These are phyloP conservation scores for Megaceryle torquata DNA, from an alignment of 2,113 vertebrate species.

Conservation along the genomic window DNA sequence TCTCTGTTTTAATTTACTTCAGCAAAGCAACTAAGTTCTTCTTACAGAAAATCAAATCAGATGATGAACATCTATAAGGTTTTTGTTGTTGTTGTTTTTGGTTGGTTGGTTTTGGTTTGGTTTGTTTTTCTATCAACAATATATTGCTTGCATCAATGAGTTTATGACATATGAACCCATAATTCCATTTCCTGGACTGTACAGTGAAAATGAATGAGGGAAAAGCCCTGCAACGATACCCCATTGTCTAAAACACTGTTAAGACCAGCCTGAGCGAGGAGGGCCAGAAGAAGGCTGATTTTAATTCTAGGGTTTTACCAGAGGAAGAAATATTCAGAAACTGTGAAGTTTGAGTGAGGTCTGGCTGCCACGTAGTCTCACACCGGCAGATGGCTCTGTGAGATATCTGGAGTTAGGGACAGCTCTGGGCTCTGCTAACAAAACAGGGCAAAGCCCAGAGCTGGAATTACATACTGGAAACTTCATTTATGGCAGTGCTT, in stretches of 20 bases:
- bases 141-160: background rate
- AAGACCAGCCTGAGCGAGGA: background rate
- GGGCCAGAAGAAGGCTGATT: background rate
- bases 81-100: background rate
- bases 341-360: background rate
- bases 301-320: background rate
- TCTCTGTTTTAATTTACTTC: conserved; percentile 1
- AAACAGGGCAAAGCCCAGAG: background rate
- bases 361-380: fast-evolving
- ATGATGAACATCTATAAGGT: background rate
- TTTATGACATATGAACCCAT: background rate
- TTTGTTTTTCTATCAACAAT: background rate
- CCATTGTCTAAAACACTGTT: background rate
- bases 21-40: background rate
- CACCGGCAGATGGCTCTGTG: background rate
- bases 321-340: background rate
- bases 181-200: background rate
- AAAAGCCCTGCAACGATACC: background rate
- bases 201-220: background rate
- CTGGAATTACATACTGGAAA: background rate
- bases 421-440: background rate
- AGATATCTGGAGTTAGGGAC: fast-evolving
- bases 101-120: too few relatives aligned
- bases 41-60: background rate
- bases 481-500: background rate